phyloP scores from a whole-genome alignment of 2,797 vertebrate species.

The Limnodromus scolopaceus region DNA sequence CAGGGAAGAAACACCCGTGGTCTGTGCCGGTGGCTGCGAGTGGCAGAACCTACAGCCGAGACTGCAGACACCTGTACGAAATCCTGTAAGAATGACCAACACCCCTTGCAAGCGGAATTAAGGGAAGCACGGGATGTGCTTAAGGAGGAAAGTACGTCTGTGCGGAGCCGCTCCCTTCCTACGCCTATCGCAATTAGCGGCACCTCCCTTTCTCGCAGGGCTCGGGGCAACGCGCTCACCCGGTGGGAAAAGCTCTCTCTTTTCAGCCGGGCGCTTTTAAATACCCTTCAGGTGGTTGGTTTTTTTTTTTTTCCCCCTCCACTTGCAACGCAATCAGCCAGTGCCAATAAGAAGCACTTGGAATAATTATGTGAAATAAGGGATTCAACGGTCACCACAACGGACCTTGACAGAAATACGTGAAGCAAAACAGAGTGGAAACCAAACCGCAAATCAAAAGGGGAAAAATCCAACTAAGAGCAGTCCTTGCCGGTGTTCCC shows the following conservation, averaged over 20 bases:
- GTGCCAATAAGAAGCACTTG: background rate
- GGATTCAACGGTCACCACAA: background rate
- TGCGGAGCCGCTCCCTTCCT: background rate
- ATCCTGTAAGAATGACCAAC: background rate
- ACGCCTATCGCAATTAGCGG: fast-evolving
- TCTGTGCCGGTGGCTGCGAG: fast-evolving
- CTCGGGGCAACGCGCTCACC: background rate
- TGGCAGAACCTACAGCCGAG: background rate
- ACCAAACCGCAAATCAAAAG: background rate
- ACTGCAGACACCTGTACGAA: background rate
- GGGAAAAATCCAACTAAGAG: background rate
- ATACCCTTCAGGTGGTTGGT: background rate
- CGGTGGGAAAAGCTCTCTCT: background rate
- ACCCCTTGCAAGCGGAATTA: fast-evolving
- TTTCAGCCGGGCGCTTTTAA: background rate
- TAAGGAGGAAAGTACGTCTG: background rate
- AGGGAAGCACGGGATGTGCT: background rate
- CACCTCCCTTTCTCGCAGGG: background rate
- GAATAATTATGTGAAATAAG: background rate
- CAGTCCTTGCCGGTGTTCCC: background rate
- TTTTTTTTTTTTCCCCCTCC: background rate
- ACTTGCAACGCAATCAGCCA: background rate
- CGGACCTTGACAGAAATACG: background rate
- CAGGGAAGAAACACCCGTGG: background rate
- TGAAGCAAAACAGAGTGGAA: background rate